phyloP scores from a whole-genome alignment of 64 coral and sea anemone species.

The Porites australiensis region DNA sequence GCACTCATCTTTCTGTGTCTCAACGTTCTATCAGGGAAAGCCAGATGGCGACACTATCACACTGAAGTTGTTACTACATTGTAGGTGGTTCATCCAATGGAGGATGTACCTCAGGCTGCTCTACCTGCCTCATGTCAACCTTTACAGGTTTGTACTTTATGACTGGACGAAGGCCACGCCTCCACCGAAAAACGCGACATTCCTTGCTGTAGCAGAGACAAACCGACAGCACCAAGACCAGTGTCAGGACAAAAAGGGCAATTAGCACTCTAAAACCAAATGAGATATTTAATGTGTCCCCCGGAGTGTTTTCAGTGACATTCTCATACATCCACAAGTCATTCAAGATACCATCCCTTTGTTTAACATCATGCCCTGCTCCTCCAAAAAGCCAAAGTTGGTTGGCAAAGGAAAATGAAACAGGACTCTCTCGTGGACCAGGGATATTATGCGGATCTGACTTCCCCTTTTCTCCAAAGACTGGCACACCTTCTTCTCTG shows the following conservation, averaged over 20 bases:
- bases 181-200: slow-evolving; percentile 45
- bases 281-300: slow-evolving; percentile 83
- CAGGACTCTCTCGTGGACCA: slow-evolving; percentile 68
- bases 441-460: slow-evolving; percentile 66
- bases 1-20: no score
- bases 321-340: slow-evolving; percentile 77
- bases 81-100: background rate
- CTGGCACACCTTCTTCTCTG: slow-evolving; percentile 46
- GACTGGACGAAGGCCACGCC: slow-evolving; percentile 29
- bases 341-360: slow-evolving; percentile 76
- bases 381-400: slow-evolving; percentile 90
- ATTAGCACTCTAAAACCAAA: slow-evolving; percentile 80
- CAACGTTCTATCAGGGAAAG: no score
- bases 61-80: background rate
- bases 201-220: slow-evolving; percentile 80
- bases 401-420: slow-evolving; percentile 50
- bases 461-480: slow-evolving; percentile 61
- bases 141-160: slow-evolving; percentile 90
- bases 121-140: slow-evolving; percentile 79
- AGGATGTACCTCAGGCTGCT: background rate
- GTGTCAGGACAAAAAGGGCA: slow-evolving; percentile 52
- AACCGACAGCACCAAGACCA: slow-evolving; percentile 62
- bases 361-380: slow-evolving; percentile 66
- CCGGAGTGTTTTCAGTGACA: slow-evolving; percentile 33
- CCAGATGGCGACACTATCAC: no score